These are phyloP conservation scores for Helicolenus hilgendorfi DNA, from an alignment of 2,797 vertebrate genomes.

Conservation along the genomic window DNA sequence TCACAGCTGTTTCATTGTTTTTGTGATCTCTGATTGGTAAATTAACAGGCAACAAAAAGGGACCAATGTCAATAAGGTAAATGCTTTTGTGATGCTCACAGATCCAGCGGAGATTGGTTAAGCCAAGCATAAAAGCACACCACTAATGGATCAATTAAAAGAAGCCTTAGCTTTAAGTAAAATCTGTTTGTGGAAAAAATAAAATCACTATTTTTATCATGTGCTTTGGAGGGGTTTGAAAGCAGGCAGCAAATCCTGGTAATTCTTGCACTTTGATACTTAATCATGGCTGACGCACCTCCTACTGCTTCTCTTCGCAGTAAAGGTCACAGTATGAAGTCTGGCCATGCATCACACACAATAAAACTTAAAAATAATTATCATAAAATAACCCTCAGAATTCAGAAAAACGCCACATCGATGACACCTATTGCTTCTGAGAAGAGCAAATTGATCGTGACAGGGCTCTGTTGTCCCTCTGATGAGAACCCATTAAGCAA, in stretches of 20 bases:
- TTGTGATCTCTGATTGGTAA: not conserved
- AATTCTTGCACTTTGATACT: not conserved
- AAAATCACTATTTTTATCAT: not conserved
- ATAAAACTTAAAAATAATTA: not conserved
- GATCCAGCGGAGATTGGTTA: not conserved
- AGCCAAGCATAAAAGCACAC: not conserved
- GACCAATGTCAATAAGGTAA: not conserved
- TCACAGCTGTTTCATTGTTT: not conserved
- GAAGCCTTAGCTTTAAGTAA: not conserved
- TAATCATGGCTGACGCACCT: constrained; percentile 34
- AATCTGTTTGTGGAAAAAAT: not conserved
- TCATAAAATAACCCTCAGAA: not conserved
- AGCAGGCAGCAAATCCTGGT: not conserved
- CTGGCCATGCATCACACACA: not conserved
- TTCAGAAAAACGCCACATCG: not conserved
- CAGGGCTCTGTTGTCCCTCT: constrained; percentile 31
- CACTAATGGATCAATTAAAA: not conserved
- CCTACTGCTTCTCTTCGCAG: constrained; percentile 4
- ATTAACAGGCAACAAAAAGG: not conserved
- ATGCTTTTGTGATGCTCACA: not conserved
- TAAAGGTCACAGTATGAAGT: constrained; percentile 37
- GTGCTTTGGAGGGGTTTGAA: not conserved
- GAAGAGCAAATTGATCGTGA: constrained; percentile 23
- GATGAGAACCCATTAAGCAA: constrained; percentile 8
- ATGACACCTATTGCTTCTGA: not conserved